phyloP scores from a whole-genome alignment of 2,797 vertebrate genomes.

The Labroides dimidiatus region DNA sequence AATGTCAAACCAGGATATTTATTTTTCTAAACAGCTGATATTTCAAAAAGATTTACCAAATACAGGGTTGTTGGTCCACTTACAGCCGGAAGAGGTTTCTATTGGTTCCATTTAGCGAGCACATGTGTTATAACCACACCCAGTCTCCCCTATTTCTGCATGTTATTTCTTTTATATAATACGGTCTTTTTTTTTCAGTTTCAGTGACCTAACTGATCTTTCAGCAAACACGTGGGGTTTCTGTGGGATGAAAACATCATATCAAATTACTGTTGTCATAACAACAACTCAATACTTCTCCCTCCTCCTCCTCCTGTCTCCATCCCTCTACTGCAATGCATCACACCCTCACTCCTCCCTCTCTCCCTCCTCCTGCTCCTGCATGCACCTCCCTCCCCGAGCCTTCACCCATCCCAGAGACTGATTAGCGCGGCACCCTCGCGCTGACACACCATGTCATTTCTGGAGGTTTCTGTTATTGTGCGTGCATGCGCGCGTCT shows the following conservation, averaged over 20 bases:
- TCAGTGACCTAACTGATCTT: background rate
- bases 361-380: constrained; percentile 30
- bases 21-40: too few species aligned
- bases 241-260: constrained; percentile 29
- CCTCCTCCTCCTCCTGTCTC: constrained; percentile 35
- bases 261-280: constrained; percentile 63
- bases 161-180: too few species aligned
- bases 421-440: constrained; percentile 51
- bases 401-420: constrained; percentile 49
- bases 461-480: constrained; percentile 14
- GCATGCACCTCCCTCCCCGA: constrained; percentile 31
- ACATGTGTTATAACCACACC: too few species aligned
- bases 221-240: constrained; percentile 49
- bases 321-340: constrained; percentile 68
- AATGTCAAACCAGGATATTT: too few species aligned
- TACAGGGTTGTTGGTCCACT: too few species aligned
- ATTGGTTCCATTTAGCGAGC: too few species aligned
- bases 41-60: too few species aligned
- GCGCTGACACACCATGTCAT: constrained; percentile 41
- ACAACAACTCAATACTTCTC: constrained; percentile 58
- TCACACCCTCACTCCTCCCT: constrained; percentile 46
- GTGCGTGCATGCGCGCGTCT: background rate
- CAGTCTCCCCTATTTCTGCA: too few species aligned
- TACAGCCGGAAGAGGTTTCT: too few species aligned
- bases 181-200: background rate